Conservation (phyloP, 1,140 invertebrate species). For the Rhopalosiphum maidis region DNA sequence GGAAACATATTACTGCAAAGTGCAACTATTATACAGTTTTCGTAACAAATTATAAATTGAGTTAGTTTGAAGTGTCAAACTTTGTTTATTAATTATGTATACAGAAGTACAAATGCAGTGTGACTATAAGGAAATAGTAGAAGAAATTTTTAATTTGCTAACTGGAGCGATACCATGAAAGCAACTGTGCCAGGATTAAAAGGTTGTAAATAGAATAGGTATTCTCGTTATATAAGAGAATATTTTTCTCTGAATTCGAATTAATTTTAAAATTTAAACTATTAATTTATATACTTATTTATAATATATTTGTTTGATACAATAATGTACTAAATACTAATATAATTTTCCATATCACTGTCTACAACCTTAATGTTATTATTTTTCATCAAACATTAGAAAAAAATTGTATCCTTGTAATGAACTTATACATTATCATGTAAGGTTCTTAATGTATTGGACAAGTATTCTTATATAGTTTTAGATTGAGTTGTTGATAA, state of each 20-base stretch:
- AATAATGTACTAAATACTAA: not conserved
- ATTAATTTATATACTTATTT: no score
- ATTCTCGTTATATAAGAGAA: not conserved
- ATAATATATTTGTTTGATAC: not conserved
- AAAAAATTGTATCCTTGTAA: not conserved
- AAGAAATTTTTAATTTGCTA: not conserved
- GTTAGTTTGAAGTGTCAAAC: conserved; percentile 11
- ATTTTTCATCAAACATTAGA: not conserved
- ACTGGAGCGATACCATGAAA: not conserved
- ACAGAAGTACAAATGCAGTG: not conserved
- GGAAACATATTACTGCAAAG: not conserved
- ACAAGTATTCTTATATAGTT: not conserved
- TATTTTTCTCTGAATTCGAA: not conserved
- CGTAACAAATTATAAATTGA: not conserved
- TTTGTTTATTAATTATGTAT: conserved; percentile 10
- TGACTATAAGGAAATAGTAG: not conserved
- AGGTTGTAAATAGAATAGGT: not conserved
- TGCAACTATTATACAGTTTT: not conserved
- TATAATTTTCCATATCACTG: not conserved
- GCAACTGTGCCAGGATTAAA: not conserved
- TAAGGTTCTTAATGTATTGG: not conserved
- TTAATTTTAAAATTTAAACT: not conserved
- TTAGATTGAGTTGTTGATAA: not conserved
- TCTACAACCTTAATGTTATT: not conserved
- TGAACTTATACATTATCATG: not conserved